Percentiles rank a stretch among this genome's conserved stretches.
Evolutionary conservation across 2,113 vertebrate genomes (phyloP).

Genomic region (Rhinichthys klamathensis): DNA sequence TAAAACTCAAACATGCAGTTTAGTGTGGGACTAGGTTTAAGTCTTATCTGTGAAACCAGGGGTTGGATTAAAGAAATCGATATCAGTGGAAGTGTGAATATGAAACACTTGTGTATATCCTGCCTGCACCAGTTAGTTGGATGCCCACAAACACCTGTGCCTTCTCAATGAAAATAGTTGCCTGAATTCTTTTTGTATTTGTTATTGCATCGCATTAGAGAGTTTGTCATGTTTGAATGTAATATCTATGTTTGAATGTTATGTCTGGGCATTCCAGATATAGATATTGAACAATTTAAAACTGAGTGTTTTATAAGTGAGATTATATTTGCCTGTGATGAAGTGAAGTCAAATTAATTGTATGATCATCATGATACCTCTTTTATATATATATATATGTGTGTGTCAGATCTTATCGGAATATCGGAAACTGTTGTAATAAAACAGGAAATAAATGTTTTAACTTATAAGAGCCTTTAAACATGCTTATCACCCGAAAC

Average conservation of each 20-base stretch:
- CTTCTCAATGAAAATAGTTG: neutral
- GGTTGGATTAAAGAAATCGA: neutral
- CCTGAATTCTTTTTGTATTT: neutral
- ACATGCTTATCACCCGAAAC: neutral
- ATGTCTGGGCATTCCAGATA: neutral
- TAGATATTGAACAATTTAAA: neutral
- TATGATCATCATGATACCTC: neutral
- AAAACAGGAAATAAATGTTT: neutral
- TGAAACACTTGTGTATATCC: neutral
- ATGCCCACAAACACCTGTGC: conserved; percentile 14
- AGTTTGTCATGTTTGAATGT: neutral
- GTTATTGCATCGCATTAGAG: neutral
- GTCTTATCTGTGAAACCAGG: no score
- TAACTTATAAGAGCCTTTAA: neutral
- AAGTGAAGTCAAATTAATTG: neutral
- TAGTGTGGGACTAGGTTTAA: no score
- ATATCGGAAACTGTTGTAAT: neutral
- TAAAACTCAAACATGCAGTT: no score
- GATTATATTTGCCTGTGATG: neutral
- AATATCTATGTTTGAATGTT: conserved; percentile 10
- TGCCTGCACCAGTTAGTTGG: neutral
- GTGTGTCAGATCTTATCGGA: neutral
- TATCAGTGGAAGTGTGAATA: neutral
- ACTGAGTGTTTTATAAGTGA: neutral
- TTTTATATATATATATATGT: no score